phyloP scores from a whole-genome alignment of 2,113 vertebrate genomes.

The Opisthocomus hoazin region DNA sequence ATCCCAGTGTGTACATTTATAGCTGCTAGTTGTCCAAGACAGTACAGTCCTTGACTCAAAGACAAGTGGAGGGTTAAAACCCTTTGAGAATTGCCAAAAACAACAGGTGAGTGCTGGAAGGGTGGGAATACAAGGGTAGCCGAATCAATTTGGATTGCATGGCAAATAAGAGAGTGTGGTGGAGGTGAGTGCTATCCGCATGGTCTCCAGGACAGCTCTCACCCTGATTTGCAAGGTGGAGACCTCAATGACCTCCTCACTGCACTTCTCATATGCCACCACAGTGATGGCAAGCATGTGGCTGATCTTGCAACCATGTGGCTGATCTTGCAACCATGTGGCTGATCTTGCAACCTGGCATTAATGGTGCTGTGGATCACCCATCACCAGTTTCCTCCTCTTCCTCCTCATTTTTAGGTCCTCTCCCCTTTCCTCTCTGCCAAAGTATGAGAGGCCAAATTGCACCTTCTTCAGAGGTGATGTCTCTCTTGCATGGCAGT shows the following conservation, averaged over 20 bases:
- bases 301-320: background rate
- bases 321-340: background rate
- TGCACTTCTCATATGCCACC: background rate
- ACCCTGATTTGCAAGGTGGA: background rate
- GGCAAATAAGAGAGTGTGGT: background rate
- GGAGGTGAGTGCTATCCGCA: background rate
- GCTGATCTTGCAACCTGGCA: background rate
- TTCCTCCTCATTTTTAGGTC: background rate
- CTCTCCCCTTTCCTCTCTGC: background rate
- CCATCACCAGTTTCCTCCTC: background rate
- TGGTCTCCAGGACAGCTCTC: background rate
- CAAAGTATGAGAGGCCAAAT: background rate
- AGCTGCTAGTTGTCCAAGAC: background rate
- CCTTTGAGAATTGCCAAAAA: background rate
- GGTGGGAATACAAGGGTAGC: background rate
- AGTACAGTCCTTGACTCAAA: background rate
- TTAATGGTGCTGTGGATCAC: background rate
- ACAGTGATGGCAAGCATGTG: background rate
- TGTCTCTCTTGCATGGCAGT: background rate
- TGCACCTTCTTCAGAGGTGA: background rate
- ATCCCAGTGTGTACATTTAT: background rate
- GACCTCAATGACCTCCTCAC: background rate
- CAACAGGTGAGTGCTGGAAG: background rate
- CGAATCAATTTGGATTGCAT: background rate
- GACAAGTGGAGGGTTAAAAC: background rate